Base-by-base conservation (phyloP, 2,888 invertebrate species). In the Catocala nupta region DNA sequence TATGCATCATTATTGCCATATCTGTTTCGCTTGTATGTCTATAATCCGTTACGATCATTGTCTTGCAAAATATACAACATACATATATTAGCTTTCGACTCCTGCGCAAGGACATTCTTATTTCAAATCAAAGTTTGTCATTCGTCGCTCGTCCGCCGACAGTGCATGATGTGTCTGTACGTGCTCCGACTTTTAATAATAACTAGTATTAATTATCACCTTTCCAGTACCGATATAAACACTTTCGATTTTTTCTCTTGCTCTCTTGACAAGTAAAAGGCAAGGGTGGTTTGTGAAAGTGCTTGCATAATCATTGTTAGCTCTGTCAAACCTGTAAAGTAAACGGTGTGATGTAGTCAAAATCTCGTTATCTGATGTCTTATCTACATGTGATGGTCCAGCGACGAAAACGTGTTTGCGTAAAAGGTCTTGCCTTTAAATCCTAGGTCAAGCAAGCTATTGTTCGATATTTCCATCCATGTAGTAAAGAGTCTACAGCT, bases 51-150 rank as follows among this genome's bases (percentile, higher is more conserved):
- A 86, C 89, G 84, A 81, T 74, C 77, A 80, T 77, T 78, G 79
- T 82, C 84, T 91, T 92, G 90, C 92, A 87, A 90, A 90, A 91
- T 81, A 81, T 81, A 82, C 77, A 57, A 72, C 36, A 39, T 8
- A 39, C 36, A 39, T 39, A 74, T 72, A 79, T 83, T 77, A 81
- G 82, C 85, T 84, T 83, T 82, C 83, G 75, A 80, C 76, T 76
- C 71, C 71, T 76, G 80, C 86, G 88, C 91, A 91, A 92, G 91
- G 91, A 90, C 90, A 86, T 85, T 83, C 64, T 78, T 75, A 72
- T 75, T 78, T 82, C 78, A 77, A 80, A 80, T 77, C 75, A 53
- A 59, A 62, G 43, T 55, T 44, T 75, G 78, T 86, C 81, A 77
- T 84, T 90, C 89, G 64, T 59, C 68, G 61, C 73, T 75, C 81